Evolutionary conservation across 2,113 vertebrate genomes (phyloP).

Genomic region (Brachyhypopomus occidentalis): DNA sequence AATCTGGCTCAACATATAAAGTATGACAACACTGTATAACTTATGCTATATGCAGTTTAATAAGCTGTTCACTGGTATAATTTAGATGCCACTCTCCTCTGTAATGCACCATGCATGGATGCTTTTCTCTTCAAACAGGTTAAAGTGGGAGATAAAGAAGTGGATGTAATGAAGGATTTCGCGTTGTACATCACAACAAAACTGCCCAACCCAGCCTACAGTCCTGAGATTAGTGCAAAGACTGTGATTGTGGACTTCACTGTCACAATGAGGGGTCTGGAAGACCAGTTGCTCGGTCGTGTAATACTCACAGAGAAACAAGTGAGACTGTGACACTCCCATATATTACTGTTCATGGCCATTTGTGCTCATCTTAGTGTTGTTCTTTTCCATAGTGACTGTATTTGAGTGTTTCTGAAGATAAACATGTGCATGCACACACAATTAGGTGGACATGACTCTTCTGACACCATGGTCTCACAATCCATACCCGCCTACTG

Average conservation of each 20-base stretch:
- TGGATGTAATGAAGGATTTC: conserved; percentile 79
- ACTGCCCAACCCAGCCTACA: conserved; percentile 82
- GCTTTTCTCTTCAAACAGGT: conserved; percentile 68
- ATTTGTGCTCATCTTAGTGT: neutral
- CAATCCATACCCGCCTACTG: too few relatives aligned
- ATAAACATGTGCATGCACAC: too few relatives aligned
- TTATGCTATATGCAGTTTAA: too few relatives aligned
- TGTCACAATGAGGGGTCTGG: conserved; percentile 80
- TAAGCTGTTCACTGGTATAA: neutral
- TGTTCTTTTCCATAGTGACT: neutral
- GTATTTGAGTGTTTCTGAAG: too few relatives aligned
- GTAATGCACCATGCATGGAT: neutral
- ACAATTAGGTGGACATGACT: too few relatives aligned
- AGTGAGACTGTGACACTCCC: conserved; percentile 58
- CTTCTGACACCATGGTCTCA: too few relatives aligned
- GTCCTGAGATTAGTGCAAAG: conserved; percentile 82
- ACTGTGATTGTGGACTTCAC: conserved; percentile 83
- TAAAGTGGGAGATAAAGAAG: conserved; percentile 84
- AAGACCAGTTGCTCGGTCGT: conserved; percentile 84
- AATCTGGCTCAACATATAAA: conserved; percentile 80
- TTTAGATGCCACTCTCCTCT: neutral
- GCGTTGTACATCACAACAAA: conserved; percentile 84
- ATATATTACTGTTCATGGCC: too few relatives aligned
- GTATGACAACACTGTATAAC: conserved; percentile 60
- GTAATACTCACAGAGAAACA: conserved; percentile 84